Conservation (phyloP, 2,113 vertebrate genomes). For the Ursus arctos region DNA sequence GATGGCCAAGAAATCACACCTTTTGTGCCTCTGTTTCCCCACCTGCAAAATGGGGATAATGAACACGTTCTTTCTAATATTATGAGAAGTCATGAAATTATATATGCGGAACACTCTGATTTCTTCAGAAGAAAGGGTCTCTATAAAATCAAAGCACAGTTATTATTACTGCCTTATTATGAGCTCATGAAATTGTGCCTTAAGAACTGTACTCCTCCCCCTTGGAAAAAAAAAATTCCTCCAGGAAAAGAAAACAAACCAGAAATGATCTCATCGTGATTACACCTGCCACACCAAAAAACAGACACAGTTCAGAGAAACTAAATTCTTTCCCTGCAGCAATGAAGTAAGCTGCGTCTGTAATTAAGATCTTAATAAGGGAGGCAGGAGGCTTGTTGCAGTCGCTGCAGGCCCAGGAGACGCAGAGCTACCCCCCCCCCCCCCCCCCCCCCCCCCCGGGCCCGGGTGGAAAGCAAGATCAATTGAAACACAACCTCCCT, state of each 20-base stretch:
- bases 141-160: constrained; percentile 57
- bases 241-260: constrained; percentile 74
- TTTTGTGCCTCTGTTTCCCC: neutral
- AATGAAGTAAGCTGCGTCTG: constrained; percentile 78
- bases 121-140: constrained; percentile 50
- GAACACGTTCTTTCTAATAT: constrained; percentile 17
- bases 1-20: neutral
- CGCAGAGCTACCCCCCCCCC: constrained; percentile 7
- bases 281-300: constrained; percentile 87
- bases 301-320: constrained; percentile 87
- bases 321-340: constrained; percentile 86
- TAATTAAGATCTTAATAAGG: constrained; percentile 89
- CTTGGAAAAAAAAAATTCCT: constrained; percentile 49
- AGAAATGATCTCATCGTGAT: constrained; percentile 90
- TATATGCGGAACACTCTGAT: neutral
- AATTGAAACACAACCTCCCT: constrained; percentile 72
- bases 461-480: constrained; percentile 49
- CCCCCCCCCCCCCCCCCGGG: no score
- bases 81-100: neutral
- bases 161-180: constrained; percentile 2
- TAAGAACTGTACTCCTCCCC: constrained; percentile 46
- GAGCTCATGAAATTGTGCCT: constrained; percentile 69
- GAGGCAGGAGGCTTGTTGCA: constrained; percentile 78
- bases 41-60: neutral
- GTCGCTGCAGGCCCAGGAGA: constrained; percentile 77